phyloP scores from a whole-genome alignment of 2,113 vertebrate species.

The Odocoileus hemionus region DNA sequence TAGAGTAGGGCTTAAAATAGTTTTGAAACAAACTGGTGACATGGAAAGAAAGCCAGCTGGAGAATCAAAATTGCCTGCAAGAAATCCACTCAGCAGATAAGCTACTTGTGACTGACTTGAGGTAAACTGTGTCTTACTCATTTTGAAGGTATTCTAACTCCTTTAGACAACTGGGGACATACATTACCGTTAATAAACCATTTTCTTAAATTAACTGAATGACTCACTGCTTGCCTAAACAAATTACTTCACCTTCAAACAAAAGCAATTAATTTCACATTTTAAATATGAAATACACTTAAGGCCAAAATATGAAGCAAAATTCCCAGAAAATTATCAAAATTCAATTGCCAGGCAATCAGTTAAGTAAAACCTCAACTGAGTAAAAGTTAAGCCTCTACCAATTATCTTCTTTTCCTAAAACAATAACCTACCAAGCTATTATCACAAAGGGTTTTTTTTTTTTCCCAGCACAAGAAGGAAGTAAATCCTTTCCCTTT shows the following conservation, averaged over 20 bases:
- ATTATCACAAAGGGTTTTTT: background rate
- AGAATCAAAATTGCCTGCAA: background rate
- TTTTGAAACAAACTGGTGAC: background rate
- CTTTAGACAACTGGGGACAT: background rate
- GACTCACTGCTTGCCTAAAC: constrained; percentile 3
- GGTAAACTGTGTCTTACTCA: background rate
- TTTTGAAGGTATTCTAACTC: constrained; percentile 28
- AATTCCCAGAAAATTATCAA: constrained; percentile 35
- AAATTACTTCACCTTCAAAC: constrained; percentile 33
- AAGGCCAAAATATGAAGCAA: background rate
- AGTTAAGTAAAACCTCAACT: background rate
- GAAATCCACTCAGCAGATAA: background rate
- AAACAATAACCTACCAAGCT: background rate
- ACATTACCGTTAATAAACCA: background rate
- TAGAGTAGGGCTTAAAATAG: background rate
- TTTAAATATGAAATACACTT: constrained; percentile 9
- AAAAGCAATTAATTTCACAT: constrained; percentile 41
- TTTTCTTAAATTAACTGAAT: constrained; percentile 38
- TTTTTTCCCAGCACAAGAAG: background rate
- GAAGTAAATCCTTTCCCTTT: background rate
- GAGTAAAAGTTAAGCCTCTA: background rate
- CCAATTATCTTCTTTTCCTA: background rate
- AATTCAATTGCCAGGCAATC: constrained; percentile 5
- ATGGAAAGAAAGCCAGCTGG: background rate
- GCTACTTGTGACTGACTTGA: background rate